Conservation (phyloP, 2,113 vertebrate genomes). For the Porphyrio hochstetteri region DNA sequence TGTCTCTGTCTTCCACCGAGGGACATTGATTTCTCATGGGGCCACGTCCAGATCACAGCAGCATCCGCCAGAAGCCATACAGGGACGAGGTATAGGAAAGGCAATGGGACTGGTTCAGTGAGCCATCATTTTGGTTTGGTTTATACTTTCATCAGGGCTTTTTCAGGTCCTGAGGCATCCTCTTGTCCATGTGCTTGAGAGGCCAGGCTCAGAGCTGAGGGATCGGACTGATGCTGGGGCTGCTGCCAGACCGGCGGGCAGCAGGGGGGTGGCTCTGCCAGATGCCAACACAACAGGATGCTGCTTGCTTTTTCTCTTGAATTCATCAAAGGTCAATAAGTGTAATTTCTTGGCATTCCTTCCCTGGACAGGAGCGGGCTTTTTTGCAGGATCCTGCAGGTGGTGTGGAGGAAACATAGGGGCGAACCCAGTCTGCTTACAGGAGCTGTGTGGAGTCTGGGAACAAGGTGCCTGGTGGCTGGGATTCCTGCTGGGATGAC, state of each 20-base stretch:
- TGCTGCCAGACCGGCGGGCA: not conserved
- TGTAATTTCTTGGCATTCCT: not conserved
- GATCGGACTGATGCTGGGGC: not conserved
- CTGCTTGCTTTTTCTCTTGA: not conserved
- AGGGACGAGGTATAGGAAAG: not conserved
- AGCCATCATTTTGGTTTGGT: not conserved
- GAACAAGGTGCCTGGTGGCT: not conserved
- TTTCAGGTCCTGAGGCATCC: not conserved
- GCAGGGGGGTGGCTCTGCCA: accelerated
- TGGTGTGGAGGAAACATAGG: accelerated
- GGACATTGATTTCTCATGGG: not conserved
- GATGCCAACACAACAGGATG: not conserved
- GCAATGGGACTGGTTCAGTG: not conserved
- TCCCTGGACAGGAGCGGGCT: not conserved
- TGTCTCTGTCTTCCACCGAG: not conserved
- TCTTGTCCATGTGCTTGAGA: not conserved
- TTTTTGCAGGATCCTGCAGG: not conserved
- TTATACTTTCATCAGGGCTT: not conserved
- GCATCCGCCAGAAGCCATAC: not conserved
- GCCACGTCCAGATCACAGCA: accelerated
- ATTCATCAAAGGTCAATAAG: not conserved
- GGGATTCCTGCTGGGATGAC: not conserved
- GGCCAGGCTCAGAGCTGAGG: not conserved
- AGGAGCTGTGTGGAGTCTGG: not conserved
- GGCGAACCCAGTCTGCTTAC: not conserved